Evolutionary conservation across 2,113 vertebrate genomes (phyloP).

Genomic region (Aptenodytes patagonicus): DNA sequence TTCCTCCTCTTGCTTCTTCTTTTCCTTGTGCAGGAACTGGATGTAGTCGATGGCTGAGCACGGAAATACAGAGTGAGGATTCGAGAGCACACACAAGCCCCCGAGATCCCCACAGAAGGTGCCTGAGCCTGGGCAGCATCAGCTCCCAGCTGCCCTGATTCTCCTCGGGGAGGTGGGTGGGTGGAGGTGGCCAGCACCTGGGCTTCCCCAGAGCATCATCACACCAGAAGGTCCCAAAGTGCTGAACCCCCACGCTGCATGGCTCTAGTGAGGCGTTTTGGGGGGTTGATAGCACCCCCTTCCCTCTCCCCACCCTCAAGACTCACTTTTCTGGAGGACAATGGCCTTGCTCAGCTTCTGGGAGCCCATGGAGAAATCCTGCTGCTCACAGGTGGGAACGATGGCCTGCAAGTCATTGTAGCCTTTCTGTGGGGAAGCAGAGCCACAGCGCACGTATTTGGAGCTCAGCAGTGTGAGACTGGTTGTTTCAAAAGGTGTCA

Average conservation of each 20-base stretch:
- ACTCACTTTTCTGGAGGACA: constrained; percentile 94
- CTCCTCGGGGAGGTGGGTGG: fast-evolving
- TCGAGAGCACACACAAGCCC: neutral
- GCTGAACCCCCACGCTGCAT: neutral
- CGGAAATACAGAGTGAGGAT: neutral
- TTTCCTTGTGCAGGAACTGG: constrained; percentile 98
- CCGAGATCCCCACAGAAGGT: fast-evolving
- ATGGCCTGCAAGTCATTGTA: constrained; percentile 95
- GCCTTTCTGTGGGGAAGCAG: constrained; percentile 84
- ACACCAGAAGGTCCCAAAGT: neutral
- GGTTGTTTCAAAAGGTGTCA: too few species aligned
- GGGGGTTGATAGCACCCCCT: neutral
- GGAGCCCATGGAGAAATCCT: constrained; percentile 87
- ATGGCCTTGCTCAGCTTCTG: constrained; percentile 98
- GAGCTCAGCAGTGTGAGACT: fast-evolving
- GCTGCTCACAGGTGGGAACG: constrained; percentile 95
- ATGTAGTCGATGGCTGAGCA: constrained; percentile 94
- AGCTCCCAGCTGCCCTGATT: neutral
- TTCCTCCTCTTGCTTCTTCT: constrained; percentile 98
- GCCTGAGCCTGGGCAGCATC: neutral
- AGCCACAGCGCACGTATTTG: fast-evolving
- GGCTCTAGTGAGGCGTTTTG: fast-evolving
- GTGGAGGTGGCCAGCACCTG: neutral
- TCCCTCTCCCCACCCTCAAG: neutral
- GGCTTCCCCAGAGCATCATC: neutral